A percentile compares a stretch with the other conserved stretches of the same genome.
phyloP scores from a whole-genome alignment of 2,888 invertebrate species.

The Microplitis deprimator region DNA sequence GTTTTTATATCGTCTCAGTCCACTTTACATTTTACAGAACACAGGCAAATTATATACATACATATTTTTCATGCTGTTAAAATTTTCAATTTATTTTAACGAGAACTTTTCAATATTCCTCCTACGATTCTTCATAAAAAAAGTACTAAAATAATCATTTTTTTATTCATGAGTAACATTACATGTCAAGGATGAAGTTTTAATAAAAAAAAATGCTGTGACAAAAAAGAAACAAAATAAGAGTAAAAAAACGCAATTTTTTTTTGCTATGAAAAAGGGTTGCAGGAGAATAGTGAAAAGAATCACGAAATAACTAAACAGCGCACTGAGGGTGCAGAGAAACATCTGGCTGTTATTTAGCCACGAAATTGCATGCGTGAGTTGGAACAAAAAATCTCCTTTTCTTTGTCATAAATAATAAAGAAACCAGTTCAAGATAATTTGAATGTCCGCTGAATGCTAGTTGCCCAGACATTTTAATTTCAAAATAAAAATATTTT shows the following conservation, averaged over 20 bases:
- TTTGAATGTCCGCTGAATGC: constrained; percentile 9
- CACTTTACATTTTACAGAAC: not conserved
- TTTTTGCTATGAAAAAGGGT: constrained; percentile 4
- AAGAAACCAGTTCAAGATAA: not conserved
- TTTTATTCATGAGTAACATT: constrained; percentile 1
- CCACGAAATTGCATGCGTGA: constrained; percentile 40
- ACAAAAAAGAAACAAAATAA: constrained; percentile 1
- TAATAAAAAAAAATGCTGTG: not conserved
- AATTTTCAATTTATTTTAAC: constrained; percentile 1
- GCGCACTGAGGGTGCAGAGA: constrained; percentile 13
- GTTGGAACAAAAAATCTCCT: constrained; percentile 37
- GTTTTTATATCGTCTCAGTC: no score
- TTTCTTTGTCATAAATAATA: constrained; percentile 26
- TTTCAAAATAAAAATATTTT: not conserved
- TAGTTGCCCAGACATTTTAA: not conserved
- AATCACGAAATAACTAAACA: constrained; percentile 38
- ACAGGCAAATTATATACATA: not conserved
- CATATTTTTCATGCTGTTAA: not conserved
- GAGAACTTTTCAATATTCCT: constrained; percentile 1
- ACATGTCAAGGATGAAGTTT: not conserved
- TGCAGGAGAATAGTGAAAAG: constrained; percentile 34
- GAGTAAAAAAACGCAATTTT: no score
- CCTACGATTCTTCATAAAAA: not conserved
- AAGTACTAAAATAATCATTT: not conserved
- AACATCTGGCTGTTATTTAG: constrained; percentile 38